These are phyloP conservation scores for Chaunax sp. DNA, from an alignment of 2,797 vertebrate species.

Conservation along the genomic window DNA sequence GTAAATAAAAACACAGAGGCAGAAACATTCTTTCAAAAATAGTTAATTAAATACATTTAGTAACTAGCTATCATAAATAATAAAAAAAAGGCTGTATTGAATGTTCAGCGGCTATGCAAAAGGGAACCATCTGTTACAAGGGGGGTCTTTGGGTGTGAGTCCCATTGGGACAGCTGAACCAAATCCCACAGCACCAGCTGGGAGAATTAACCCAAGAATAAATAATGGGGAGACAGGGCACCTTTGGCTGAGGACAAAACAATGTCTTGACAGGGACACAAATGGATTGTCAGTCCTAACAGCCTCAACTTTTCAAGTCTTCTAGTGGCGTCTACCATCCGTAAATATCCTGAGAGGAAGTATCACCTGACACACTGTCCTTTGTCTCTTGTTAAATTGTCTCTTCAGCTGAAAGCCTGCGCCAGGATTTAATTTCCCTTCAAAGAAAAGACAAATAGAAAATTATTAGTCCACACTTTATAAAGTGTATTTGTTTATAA, in stretches of 20 bases:
- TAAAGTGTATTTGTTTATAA: too few relatives aligned
- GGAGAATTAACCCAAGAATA: slow-evolving; percentile 75
- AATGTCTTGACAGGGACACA: slow-evolving; percentile 62
- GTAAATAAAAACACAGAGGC: slow-evolving; percentile 17
- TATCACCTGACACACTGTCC: neutral
- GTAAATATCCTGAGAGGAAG: slow-evolving; percentile 18
- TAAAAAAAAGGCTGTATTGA: slow-evolving; percentile 52
- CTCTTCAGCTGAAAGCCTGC: slow-evolving; percentile 73
- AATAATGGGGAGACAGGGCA: slow-evolving; percentile 68
- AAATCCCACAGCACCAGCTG: slow-evolving; percentile 80
- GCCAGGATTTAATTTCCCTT: slow-evolving; percentile 84
- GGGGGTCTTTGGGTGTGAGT: slow-evolving; percentile 52
- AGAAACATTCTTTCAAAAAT: slow-evolving; percentile 47
- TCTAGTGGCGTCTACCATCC: slow-evolving; percentile 5
- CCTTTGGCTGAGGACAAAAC: slow-evolving; percentile 64
- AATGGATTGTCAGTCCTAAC: slow-evolving; percentile 42
- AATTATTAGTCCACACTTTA: slow-evolving; percentile 5
- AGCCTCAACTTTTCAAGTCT: slow-evolving; percentile 25
- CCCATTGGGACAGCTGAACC: slow-evolving; percentile 77
- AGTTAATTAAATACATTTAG: slow-evolving; percentile 63
- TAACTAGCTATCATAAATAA: slow-evolving; percentile 62
- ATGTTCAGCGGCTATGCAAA: slow-evolving; percentile 20
- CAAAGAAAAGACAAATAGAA: slow-evolving; percentile 1
- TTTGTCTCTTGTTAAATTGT: slow-evolving; percentile 24
- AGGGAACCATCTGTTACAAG: slow-evolving; percentile 77